Conservation (phyloP, 1,140 invertebrate species). For the Drosophila santomea region DNA sequence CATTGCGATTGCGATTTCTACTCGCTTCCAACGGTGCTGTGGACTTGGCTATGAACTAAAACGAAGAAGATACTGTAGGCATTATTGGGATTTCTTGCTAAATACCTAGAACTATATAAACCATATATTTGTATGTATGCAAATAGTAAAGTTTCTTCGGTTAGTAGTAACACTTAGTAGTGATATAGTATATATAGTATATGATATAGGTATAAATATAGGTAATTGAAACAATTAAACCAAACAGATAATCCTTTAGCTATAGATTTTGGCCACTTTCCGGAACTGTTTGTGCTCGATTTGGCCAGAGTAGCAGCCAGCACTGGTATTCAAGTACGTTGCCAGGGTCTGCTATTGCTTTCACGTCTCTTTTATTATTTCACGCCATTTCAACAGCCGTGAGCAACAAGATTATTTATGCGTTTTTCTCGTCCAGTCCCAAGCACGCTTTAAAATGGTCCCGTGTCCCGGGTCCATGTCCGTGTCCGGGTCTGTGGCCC, state of each 20-base stretch:
- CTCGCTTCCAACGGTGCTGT: constrained; percentile 14
- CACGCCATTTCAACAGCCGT: constrained; percentile 84
- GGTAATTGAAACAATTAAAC: no score
- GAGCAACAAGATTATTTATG: constrained; percentile 84
- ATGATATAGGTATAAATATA: no score
- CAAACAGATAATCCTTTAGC: not conserved
- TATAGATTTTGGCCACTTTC: not conserved
- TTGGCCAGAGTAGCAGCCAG: constrained; percentile 6
- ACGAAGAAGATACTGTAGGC: no score
- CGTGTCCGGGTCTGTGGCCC: constrained; percentile 1
- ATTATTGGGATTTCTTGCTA: no score
- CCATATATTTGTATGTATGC: no score
- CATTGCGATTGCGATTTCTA: constrained; percentile 42
- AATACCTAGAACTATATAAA: no score
- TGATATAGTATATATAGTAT: no score
- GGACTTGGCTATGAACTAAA: not conserved
- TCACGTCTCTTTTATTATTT: constrained; percentile 82
- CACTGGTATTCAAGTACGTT: constrained; percentile 6
- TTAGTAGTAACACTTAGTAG: no score
- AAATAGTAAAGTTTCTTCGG: no score
- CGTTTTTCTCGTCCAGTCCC: constrained; percentile 69
- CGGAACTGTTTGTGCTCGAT: not conserved
- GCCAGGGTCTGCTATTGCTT: constrained; percentile 65
- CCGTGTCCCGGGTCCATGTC: constrained; percentile 7
- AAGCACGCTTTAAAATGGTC: constrained; percentile 73